Evolutionary conservation across 2,888 invertebrate species (phyloP), one percentile per base, ranked within the genome.

Genomic region (Phlogophora meticulosa): DNA sequence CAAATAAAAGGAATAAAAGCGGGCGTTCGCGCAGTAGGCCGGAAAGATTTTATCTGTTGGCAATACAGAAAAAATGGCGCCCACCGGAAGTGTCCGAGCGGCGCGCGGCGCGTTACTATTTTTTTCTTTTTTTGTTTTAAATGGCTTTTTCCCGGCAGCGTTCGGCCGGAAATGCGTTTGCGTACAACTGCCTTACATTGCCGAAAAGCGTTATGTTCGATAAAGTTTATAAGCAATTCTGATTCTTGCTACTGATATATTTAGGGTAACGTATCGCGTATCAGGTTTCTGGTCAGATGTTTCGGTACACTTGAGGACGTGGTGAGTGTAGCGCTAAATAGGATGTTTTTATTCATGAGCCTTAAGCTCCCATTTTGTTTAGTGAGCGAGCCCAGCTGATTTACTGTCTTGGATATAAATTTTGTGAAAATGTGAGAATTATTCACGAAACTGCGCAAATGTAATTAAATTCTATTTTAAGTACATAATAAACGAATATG

Each of bases 51-150:
- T 95, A 95, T 95, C 95, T 94, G 95, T 93, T 95, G 93, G 94
- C 95, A 94, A 95, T 95, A 95, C 94, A 95, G 95, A 95, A 95
- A 95, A 95, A 95, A 95, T 95, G 94, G 95, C 94, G 95, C 93
- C 95, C 95, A 95, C 95, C 95, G 95, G 95, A 95, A 95, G 95
- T 95, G 95, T 95, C 95, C 95, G 94, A 95, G 92, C 93, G 92
- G 93, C 92, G 94, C 91, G 91, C 93, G 90, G 94, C 94, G 91
- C 93, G 94, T 93, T 94, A 94, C 94, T 91, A 94, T 94, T 95
- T 95, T 93, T 93, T 91, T 88, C 84, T 93, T 94, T 95, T 79
- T 95, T 95, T 95, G 94, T 95, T 95, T 95, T 94, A 95, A 95
- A 95, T 95, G 93, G 94, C 94, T 94, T 95, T 95, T 95, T 94